Evolutionary conservation across 2,888 invertebrate species (phyloP).

Genomic region (Amblyjoppa proteus): DNA sequence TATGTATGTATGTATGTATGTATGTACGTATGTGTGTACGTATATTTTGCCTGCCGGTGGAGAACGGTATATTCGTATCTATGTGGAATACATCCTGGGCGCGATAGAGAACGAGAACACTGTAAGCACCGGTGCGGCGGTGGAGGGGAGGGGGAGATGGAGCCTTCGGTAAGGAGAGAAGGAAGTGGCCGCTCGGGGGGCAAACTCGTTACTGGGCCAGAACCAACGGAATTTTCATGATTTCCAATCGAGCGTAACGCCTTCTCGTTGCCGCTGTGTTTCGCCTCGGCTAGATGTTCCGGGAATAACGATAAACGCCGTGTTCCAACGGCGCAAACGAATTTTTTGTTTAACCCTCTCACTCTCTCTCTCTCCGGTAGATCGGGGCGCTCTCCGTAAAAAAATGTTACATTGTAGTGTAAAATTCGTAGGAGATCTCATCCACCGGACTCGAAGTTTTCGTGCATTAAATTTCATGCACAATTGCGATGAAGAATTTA

Average conservation of each 20-base stretch:
- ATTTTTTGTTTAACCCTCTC: neutral
- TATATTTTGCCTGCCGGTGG: neutral
- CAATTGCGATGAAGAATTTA: too few relatives aligned
- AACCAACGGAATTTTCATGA: slow-evolving; percentile 64
- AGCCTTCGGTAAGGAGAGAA: slow-evolving; percentile 15
- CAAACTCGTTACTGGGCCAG: slow-evolving; percentile 60
- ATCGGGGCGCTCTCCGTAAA: neutral
- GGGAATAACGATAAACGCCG: slow-evolving; percentile 30
- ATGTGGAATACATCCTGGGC: slow-evolving; percentile 44
- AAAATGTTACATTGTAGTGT: neutral
- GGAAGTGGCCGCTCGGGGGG: slow-evolving; percentile 23
- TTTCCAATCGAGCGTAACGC: slow-evolving; percentile 73
- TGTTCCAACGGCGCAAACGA: neutral
- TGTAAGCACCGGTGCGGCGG: neutral
- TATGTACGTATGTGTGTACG: neutral
- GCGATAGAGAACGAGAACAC: slow-evolving; percentile 53
- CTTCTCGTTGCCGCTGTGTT: slow-evolving; percentile 28
- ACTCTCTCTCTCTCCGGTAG: too few relatives aligned
- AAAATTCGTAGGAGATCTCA: too few relatives aligned
- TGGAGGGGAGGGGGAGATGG: slow-evolving; percentile 10
- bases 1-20: neutral
- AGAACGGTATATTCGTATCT: slow-evolving; percentile 47
- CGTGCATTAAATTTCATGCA: too few relatives aligned
- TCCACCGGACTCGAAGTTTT: too few relatives aligned
- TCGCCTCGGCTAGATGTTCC: slow-evolving; percentile 36